phyloP scores from a whole-genome alignment of 2,797 vertebrate species.

The Carcharodon carcharias region DNA sequence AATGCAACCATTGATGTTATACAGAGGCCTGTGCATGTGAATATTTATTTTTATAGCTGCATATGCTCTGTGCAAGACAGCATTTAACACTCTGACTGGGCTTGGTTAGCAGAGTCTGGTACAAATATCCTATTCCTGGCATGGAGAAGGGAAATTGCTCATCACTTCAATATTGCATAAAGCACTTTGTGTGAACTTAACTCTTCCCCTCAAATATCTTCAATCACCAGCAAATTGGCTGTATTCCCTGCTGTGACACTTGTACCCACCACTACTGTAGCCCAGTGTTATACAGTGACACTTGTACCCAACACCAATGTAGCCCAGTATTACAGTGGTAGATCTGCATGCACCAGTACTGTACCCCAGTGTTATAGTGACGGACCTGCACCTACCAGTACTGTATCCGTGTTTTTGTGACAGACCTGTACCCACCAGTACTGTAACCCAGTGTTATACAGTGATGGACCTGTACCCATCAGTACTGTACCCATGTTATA shows the following conservation, averaged over 20 bases:
- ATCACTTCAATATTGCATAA: neutral
- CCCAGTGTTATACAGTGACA: neutral
- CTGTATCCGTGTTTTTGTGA: too few relatives aligned
- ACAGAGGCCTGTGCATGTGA: neutral
- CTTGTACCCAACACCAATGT: neutral
- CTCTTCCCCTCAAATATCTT: neutral
- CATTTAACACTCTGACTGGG: neutral
- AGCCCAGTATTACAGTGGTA: neutral
- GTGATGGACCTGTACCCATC: too few relatives aligned
- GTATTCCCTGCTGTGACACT: neutral
- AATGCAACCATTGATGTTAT: neutral
- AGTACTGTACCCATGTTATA: too few relatives aligned
- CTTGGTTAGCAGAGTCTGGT: neutral
- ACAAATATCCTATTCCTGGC: neutral
- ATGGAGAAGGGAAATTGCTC: neutral
- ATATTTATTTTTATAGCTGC: slow-evolving; percentile 6
- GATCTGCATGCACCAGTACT: neutral
- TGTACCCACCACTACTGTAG: neutral
- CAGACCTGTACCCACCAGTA: too few relatives aligned
- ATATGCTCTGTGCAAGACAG: neutral
- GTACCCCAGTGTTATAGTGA: neutral
- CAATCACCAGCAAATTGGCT: neutral
- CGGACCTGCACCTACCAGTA: neutral
- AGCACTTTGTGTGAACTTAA: neutral
- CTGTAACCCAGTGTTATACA: too few relatives aligned